Evolutionary conservation across 2,797 vertebrate genomes (phyloP).

Genomic region (Neosilurus hyrtlii): DNA sequence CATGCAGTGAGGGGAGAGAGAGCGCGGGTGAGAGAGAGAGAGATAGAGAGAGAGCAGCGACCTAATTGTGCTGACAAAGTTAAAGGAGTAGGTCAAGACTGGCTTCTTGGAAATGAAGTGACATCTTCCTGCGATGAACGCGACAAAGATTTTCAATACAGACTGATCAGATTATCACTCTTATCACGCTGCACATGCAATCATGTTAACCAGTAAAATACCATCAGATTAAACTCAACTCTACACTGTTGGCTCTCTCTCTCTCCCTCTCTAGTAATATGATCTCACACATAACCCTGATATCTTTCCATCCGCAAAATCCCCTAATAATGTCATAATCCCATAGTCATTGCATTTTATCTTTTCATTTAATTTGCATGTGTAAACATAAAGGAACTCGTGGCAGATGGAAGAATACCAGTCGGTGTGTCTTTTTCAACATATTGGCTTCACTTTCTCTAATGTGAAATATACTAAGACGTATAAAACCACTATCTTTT

Average conservation of each 20-base stretch:
- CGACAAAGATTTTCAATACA: not conserved
- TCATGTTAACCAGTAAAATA: not conserved
- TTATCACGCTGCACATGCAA: not conserved
- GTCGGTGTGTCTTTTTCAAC: not conserved
- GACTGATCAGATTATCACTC: not conserved
- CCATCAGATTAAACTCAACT: not conserved
- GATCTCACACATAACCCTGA: not conserved
- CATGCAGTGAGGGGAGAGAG: not conserved
- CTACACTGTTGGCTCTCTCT: no score
- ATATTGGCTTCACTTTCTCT: not conserved
- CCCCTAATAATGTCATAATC: no score
- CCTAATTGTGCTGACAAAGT: not conserved
- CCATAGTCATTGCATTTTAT: not conserved
- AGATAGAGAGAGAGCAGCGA: not conserved
- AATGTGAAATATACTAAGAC: no score
- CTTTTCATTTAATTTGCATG: not conserved
- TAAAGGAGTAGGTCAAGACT: not conserved
- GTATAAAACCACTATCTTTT: not conserved
- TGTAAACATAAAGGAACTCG: not conserved
- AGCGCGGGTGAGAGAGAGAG: not conserved
- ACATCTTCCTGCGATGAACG: not conserved
- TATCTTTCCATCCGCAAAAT: not conserved
- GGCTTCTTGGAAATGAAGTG: not conserved
- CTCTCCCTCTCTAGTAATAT: not conserved
- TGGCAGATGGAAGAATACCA: no score